Evolutionary conservation across 2,113 vertebrate species (phyloP).

Genomic region (Synodontis membranacea): DNA sequence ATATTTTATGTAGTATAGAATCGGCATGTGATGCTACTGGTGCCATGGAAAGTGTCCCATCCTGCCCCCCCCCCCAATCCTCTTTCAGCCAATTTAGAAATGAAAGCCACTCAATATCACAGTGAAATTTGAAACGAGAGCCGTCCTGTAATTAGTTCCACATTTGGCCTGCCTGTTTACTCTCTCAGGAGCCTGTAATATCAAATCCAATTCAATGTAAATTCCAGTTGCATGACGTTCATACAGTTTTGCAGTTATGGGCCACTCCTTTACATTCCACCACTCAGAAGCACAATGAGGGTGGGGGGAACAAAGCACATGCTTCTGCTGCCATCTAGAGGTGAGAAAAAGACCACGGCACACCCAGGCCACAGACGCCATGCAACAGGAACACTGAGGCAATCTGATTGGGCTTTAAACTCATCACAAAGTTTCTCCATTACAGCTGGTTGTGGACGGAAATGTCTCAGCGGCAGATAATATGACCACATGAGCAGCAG

Average conservation of each 20-base stretch:
- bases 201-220: not conserved
- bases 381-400: not conserved
- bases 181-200: not conserved
- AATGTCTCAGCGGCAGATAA: conserved; percentile 27
- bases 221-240: conserved; percentile 3
- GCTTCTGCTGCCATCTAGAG: conserved; percentile 51
- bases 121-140: not conserved
- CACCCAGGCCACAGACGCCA: conserved; percentile 11
- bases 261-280: conserved; percentile 42
- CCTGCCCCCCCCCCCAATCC: too few species aligned
- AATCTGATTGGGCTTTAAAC: conserved; percentile 5
- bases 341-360: not conserved
- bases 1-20: not conserved
- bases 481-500: conserved; percentile 12
- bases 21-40: not conserved
- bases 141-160: not conserved
- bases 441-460: conserved; percentile 18
- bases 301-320: not conserved
- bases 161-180: not conserved
- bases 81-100: not conserved
- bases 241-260: not conserved
- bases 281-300: not conserved
- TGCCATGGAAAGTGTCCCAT: not conserved
- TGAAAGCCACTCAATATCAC: not conserved
- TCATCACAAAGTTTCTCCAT: conserved; percentile 11